Evolutionary conservation across 1,140 invertebrate genomes (phyloP).

Genomic region (Formica selysi): DNA sequence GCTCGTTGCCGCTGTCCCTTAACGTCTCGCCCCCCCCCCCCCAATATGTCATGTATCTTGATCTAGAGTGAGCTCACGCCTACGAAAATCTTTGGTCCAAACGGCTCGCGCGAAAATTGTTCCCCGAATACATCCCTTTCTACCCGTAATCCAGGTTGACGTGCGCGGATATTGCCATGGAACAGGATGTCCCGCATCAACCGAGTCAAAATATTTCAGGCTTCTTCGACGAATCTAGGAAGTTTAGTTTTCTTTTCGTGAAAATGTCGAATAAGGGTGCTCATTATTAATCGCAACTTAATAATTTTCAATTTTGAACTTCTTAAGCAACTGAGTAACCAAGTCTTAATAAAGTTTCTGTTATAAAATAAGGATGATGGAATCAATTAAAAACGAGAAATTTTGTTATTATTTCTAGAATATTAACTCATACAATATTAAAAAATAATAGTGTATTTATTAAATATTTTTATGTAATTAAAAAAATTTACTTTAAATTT

Average conservation of each 20-base stretch:
- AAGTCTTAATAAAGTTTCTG: background rate
- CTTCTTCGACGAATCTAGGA: background rate
- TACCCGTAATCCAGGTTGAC: constrained; percentile 36
- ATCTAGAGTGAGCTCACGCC: constrained; percentile 63
- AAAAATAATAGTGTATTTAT: background rate
- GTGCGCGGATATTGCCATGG: constrained; percentile 20
- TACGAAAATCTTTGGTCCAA: constrained; percentile 37
- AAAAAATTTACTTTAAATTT: background rate
- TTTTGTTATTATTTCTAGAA: background rate
- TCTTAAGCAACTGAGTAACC: background rate
- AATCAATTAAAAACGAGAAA: background rate
- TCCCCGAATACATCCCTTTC: constrained; percentile 9
- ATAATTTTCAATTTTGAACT: constrained; percentile 20
- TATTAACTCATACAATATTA: background rate
- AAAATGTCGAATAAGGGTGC: background rate
- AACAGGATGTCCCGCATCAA: constrained; percentile 18
- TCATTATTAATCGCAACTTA: background rate
- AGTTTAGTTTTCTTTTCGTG: background rate
- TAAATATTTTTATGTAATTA: background rate
- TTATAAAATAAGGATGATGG: background rate
- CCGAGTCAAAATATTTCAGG: constrained; percentile 18
- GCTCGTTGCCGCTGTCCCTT: constrained; percentile 60
- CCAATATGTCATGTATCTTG: constrained; percentile 73
- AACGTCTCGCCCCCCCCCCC: constrained; percentile 65
- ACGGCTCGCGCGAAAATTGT: constrained; percentile 57